A percentile compares a stretch with the other conserved stretches of the same genome.
Conservation (phyloP, 2,888 invertebrate genomes). For the Erebia ligea region DNA sequence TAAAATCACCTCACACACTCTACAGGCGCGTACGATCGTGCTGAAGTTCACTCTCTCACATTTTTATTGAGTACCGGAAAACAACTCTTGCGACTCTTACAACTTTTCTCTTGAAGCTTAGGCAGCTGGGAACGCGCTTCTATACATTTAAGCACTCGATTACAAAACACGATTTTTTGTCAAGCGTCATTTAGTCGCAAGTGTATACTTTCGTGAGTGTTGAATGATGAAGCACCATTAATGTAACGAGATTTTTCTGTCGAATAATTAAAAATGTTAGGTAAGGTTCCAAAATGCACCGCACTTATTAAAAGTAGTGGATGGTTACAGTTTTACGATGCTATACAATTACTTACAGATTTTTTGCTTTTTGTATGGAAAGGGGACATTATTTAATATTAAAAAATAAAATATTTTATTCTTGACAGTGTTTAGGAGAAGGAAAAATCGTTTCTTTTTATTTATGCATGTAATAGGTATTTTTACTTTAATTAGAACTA, state of each 20-base stretch:
- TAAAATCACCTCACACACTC: too few relatives aligned
- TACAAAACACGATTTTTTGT: not conserved
- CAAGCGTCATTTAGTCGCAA: not conserved
- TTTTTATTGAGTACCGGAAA: too few relatives aligned
- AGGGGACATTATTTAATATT: not conserved
- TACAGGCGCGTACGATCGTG: too few relatives aligned
- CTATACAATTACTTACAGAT: not conserved
- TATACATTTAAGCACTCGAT: too few relatives aligned
- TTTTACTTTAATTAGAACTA: too few relatives aligned
- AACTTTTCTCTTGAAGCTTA: too few relatives aligned
- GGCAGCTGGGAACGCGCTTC: too few relatives aligned
- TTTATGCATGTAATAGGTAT: too few relatives aligned
- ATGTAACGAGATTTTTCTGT: conserved; percentile 18
- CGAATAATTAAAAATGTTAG: conserved; percentile 22
- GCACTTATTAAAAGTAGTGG: conserved; percentile 8
- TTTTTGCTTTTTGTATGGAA: not conserved
- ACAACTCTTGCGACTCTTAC: too few relatives aligned
- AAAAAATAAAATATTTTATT: not conserved
- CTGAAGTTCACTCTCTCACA: too few relatives aligned
- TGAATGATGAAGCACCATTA: conserved; percentile 19
- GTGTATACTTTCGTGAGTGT: not conserved
- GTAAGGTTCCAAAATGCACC: conserved; percentile 14
- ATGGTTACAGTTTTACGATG: not conserved
- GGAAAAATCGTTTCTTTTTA: too few relatives aligned
- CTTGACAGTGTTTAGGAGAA: not conserved